Base-by-base conservation (phyloP, 1,140 invertebrate species). In the Diuraphis noxia region DNA sequence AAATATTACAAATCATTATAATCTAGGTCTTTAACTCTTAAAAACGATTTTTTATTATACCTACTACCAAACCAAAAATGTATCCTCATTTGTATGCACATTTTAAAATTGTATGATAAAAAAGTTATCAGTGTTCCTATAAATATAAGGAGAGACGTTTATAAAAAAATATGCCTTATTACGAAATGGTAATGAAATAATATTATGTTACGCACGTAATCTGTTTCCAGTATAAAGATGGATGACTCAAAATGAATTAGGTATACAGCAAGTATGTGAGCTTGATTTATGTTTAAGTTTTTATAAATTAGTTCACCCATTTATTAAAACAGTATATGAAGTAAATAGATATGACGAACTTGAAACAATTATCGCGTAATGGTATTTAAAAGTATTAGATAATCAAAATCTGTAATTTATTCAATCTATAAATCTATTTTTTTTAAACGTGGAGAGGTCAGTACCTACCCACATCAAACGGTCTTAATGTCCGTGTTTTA, bases 131-230 rank as follows among this genome's bases (percentile, higher is more conserved):
- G 25, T 63, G 6, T 19, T 56, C 49, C n/a, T 17, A 25, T 88
- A 88, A 63, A 63, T 0, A 88, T 63, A 36, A 88, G 52, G 19
- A 88, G 23, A 41, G 40, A 63, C 25, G 6, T 88, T n/a, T 52
- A 10, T 56, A 85, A 63, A 88, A 40, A 46, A 21, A 49, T 85
- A 88, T 63, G 86, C 19, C 6, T 63, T 56, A 41, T 88, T 56
- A 30, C 2, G 86, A 88, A 88, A 88, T 63, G 19, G 1, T n/a
- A 63, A 88, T 63, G 49, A 38, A 63, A 88, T 63, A 46, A 87
- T 87, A 38, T 52, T 87, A 88, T 88, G 36, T 88, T 63, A 25
- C 21, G 36, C 86, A 88, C 86, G 86, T 87, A 87, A 52, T 56
- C 23, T 63, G 38, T 40, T 5, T 88, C 34, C 46, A 56, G 4